Percentiles rank a stretch among this genome's conserved stretches.
Evolutionary conservation across 2,113 vertebrate genomes (phyloP).

Genomic region (Glaucidium brasilianum): DNA sequence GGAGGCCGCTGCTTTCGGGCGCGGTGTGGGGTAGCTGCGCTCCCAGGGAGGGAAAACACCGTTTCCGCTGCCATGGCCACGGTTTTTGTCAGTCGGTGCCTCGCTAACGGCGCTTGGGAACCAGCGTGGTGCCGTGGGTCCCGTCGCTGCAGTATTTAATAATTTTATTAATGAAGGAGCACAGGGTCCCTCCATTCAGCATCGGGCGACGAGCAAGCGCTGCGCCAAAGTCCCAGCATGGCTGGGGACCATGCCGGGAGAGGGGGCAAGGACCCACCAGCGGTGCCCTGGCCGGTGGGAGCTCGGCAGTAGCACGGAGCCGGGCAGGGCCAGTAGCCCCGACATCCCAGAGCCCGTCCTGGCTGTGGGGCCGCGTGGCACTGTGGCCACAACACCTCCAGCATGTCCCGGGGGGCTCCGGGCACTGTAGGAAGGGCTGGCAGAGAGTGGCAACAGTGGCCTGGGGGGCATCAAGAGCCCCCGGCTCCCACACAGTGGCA

Average conservation of each 20-base stretch:
- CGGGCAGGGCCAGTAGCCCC: neutral
- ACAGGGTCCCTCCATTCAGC: too few relatives aligned
- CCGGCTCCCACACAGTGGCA: rapidly evolving
- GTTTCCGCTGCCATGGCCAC: neutral
- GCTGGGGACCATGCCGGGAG: neutral
- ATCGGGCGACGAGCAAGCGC: too few relatives aligned
- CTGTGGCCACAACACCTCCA: neutral
- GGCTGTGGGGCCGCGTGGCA: neutral
- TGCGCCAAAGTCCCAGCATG: too few relatives aligned
- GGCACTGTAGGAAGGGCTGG: neutral
- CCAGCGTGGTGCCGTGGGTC: too few relatives aligned
- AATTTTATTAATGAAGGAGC: neutral
- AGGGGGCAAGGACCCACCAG: neutral
- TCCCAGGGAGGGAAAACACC: neutral
- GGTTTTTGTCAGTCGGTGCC: neutral
- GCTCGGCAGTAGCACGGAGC: neutral
- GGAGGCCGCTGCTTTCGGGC: too few relatives aligned
- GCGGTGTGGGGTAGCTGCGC: neutral
- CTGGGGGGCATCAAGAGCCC: neutral
- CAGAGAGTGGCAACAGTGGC: too few relatives aligned
- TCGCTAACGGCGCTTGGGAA: neutral
- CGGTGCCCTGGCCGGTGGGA: neutral
- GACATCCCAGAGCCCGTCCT: neutral
- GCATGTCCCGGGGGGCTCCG: neutral
- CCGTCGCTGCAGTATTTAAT: too few relatives aligned